These are phyloP conservation scores for Drosophila quadrilineata DNA, from an alignment of 1,140 invertebrate species.

Conservation along the genomic window DNA sequence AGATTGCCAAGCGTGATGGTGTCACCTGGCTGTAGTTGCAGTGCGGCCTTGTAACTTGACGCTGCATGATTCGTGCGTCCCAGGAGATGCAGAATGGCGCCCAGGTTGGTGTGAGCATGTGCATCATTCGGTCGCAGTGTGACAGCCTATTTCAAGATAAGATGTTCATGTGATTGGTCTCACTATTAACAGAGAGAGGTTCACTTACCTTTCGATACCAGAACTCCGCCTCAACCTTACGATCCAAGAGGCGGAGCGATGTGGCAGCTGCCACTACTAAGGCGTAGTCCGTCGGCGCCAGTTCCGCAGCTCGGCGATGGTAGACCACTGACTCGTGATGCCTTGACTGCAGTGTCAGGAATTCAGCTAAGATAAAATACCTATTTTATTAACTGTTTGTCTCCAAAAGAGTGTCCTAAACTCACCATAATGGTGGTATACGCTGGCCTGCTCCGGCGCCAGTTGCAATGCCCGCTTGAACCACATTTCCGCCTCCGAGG, in stretches of 20 bases:
- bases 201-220: constrained; percentile 90
- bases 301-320: constrained; percentile 88
- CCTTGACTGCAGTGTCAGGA: constrained; percentile 89
- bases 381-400: not conserved
- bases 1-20: constrained; percentile 93
- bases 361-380: constrained; percentile 87
- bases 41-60: constrained; percentile 89
- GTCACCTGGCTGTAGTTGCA: constrained; percentile 92
- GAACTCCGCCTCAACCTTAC: constrained; percentile 89
- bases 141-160: too few relatives aligned
- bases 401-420: constrained; percentile 16
- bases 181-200: not conserved
- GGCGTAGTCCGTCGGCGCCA: constrained; percentile 90
- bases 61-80: constrained; percentile 94
- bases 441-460: constrained; percentile 91
- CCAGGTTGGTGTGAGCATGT: constrained; percentile 94
- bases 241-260: constrained; percentile 89
- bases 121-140: constrained; percentile 84
- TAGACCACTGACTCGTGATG: constrained; percentile 91
- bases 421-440: constrained; percentile 93
- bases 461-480: constrained; percentile 91
- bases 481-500: constrained; percentile 93
- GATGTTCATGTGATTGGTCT: too few relatives aligned
- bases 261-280: constrained; percentile 93
- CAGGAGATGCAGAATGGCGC: constrained; percentile 95